A percentile compares a stretch with the other conserved stretches of the same genome.
phyloP scores from a whole-genome alignment of 2,888 invertebrate genomes.

The Acanthosepion esculentum region DNA sequence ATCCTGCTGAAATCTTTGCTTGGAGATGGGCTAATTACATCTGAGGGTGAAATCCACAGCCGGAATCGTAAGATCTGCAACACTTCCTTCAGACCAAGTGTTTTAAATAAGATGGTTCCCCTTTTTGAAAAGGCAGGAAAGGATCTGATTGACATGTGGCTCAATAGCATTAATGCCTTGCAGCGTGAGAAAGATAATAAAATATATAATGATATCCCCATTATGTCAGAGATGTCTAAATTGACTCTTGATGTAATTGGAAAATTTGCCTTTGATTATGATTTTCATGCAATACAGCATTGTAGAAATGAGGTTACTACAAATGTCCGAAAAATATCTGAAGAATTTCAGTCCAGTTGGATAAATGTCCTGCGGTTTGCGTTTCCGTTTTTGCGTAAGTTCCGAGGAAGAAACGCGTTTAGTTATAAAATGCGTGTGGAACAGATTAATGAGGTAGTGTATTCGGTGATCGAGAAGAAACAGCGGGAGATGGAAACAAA shows the following conservation, averaged over 20 bases:
- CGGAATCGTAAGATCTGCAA: slow-evolving; percentile 38
- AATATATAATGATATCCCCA: not conserved
- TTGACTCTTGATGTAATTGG: slow-evolving; percentile 63
- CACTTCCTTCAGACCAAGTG: not conserved
- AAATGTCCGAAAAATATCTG: slow-evolving; percentile 52
- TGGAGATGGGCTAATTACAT: not conserved
- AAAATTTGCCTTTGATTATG: slow-evolving; percentile 62
- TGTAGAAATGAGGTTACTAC: slow-evolving; percentile 23
- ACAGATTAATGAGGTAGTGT: slow-evolving; percentile 55
- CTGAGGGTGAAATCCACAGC: not conserved
- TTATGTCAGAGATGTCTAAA: not conserved
- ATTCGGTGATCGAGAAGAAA: slow-evolving; percentile 56
- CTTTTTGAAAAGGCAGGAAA: not conserved
- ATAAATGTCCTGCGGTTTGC: slow-evolving; percentile 53
- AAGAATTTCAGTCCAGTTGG: slow-evolving; percentile 52
- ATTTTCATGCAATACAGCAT: slow-evolving; percentile 56
- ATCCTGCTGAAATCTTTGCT: not conserved
- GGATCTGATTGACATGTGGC: not conserved
- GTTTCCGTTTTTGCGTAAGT: slow-evolving; percentile 56
- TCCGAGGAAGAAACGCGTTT: slow-evolving; percentile 55
- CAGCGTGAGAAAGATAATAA: not conserved
- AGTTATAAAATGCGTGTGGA: slow-evolving; percentile 55
- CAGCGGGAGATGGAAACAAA: slow-evolving; percentile 42
- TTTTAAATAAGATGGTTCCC: not conserved
- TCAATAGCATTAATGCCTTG: not conserved